Conservation (phyloP, 2,113 vertebrate species). For the Crypturellus undulatus region DNA sequence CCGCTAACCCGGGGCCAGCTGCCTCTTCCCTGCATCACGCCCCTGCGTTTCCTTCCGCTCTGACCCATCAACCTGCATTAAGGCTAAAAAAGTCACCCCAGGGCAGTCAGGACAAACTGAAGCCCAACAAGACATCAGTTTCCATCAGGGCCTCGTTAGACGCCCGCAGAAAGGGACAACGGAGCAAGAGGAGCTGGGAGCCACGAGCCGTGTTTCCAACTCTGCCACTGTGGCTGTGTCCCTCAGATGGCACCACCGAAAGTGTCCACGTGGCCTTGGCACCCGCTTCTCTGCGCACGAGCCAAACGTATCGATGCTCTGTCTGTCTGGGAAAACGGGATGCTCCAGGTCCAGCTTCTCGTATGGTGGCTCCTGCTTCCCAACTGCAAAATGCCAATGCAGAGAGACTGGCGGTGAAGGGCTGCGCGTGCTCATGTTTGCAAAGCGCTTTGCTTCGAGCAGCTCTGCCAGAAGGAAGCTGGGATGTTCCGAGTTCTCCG, state of each 20-base stretch:
- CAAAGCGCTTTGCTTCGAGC: background rate
- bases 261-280: fast-evolving
- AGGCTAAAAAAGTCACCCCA: background rate
- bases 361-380: background rate
- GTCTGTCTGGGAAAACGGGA: fast-evolving
- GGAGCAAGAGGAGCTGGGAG: background rate
- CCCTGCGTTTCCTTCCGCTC: background rate
- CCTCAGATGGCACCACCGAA: fast-evolving
- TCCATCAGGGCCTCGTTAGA: background rate
- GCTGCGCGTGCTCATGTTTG: fast-evolving
- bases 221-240: too few relatives aligned
- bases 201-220: background rate
- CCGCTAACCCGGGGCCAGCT: background rate
- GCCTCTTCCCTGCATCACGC: background rate
- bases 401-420: background rate
- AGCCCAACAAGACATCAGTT: background rate
- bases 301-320: fast-evolving
- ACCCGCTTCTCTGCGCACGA: background rate
- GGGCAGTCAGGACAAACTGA: background rate
- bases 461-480: background rate
- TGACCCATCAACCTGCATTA: fast-evolving
- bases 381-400: background rate
- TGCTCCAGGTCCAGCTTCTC: fast-evolving
- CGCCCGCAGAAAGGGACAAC: background rate
- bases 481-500: background rate